Evolutionary conservation across 2,113 vertebrate genomes (phyloP).

Genomic region (Bubo scandiacus): DNA sequence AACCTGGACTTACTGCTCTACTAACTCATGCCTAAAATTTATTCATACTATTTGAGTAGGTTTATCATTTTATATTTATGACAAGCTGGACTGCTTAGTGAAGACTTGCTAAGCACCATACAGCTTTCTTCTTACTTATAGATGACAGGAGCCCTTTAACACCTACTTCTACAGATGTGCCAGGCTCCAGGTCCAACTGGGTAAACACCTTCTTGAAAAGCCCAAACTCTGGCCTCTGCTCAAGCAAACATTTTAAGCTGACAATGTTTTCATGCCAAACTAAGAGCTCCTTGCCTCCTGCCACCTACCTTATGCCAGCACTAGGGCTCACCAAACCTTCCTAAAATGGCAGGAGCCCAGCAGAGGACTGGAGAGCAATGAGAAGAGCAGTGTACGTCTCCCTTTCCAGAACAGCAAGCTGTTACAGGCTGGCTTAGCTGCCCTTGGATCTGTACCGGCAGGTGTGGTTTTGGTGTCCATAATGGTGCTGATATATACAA

Average conservation of each 20-base stretch:
- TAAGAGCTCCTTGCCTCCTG: not conserved
- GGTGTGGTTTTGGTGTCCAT: fast-evolving
- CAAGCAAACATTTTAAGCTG: not conserved
- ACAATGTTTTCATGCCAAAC: not conserved
- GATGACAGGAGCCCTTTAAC: not conserved
- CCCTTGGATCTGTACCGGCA: not conserved
- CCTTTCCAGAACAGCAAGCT: not conserved
- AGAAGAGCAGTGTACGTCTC: not conserved
- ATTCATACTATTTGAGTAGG: not conserved
- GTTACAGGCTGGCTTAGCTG: not conserved
- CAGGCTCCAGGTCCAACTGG: not conserved
- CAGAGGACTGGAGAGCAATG: not conserved
- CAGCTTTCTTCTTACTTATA: not conserved
- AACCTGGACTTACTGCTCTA: not conserved
- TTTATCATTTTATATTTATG: not conserved
- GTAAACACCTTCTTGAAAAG: not conserved
- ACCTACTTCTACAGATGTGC: not conserved
- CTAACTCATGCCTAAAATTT: not conserved
- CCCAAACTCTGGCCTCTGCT: not conserved
- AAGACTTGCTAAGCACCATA: not conserved
- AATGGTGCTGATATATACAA: fast-evolving
- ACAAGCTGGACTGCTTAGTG: not conserved
- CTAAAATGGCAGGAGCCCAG: not conserved
- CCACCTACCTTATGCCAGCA: not conserved
- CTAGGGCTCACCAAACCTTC: not conserved